Conservation (phyloP, 2,113 vertebrate genomes). For the Otus sunia region DNA sequence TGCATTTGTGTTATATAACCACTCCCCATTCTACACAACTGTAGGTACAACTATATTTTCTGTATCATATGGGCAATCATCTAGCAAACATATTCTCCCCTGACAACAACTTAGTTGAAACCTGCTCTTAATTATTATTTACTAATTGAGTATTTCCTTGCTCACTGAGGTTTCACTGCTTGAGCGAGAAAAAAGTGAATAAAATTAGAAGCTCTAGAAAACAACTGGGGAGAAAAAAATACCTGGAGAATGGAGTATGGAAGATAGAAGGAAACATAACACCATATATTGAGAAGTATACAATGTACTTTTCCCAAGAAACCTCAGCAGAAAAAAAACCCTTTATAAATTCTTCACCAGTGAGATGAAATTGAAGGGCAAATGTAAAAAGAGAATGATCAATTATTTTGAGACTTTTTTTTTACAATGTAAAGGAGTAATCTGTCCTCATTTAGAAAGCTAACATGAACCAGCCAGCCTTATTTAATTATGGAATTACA, state of each 20-base stretch:
- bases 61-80: background rate
- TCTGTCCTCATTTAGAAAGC: background rate
- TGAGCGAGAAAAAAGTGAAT: background rate
- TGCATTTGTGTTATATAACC: background rate
- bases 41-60: background rate
- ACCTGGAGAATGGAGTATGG: background rate
- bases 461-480: background rate
- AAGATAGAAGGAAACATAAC: background rate
- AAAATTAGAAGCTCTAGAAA: background rate
- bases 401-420: background rate
- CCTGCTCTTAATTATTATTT: background rate
- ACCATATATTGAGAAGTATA: background rate
- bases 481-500: background rate
- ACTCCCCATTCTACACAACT: background rate
- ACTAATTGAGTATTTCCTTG: background rate
- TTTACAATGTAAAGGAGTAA: background rate
- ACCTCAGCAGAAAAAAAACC: background rate
- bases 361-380: background rate
- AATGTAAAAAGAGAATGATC: background rate
- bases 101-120: background rate
- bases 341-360: background rate
- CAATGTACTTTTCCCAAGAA: background rate
- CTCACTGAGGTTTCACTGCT: background rate
- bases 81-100: background rate
- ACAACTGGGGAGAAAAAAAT: background rate